Conservation (phyloP, 1,140 invertebrate species). For the Scaptomyza montana region DNA sequence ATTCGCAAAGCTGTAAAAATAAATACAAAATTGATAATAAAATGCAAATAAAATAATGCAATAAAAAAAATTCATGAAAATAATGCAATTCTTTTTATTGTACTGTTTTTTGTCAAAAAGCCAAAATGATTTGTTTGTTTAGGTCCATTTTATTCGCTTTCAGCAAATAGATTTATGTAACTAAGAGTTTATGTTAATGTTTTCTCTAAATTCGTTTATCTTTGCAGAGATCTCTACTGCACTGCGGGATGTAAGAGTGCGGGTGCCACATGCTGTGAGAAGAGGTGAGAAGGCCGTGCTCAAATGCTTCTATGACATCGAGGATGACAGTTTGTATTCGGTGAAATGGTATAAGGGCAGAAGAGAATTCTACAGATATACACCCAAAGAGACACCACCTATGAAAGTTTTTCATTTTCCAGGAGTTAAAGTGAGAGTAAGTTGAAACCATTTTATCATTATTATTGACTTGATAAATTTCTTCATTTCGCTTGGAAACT, state of each 20-base stretch:
- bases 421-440: slow-evolving; percentile 91
- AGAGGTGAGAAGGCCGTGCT: slow-evolving; percentile 87
- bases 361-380: slow-evolving; percentile 91
- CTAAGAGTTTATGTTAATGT: slow-evolving; percentile 50
- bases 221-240: slow-evolving; percentile 54
- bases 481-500: too few relatives aligned
- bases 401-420: slow-evolving; percentile 90
- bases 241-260: slow-evolving; percentile 87
- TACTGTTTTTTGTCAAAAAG: slow-evolving; percentile 4
- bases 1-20: slow-evolving; percentile 58
- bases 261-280: slow-evolving; percentile 88
- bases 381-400: slow-evolving; percentile 89
- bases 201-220: slow-evolving; percentile 25
- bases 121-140: slow-evolving; percentile 48
- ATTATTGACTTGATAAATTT: too few relatives aligned
- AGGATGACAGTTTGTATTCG: slow-evolving; percentile 90
- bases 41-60: slow-evolving; percentile 70
- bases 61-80: slow-evolving; percentile 40
- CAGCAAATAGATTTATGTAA: slow-evolving; percentile 57
- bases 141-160: slow-evolving; percentile 48
- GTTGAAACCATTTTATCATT: slow-evolving; percentile 36
- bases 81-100: slow-evolving; percentile 29
- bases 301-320: slow-evolving; percentile 90
- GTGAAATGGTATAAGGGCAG: slow-evolving; percentile 93
- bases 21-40: slow-evolving; percentile 73